phyloP scores from a whole-genome alignment of 2,113 vertebrate genomes.

The Solenodon paradoxus region DNA sequence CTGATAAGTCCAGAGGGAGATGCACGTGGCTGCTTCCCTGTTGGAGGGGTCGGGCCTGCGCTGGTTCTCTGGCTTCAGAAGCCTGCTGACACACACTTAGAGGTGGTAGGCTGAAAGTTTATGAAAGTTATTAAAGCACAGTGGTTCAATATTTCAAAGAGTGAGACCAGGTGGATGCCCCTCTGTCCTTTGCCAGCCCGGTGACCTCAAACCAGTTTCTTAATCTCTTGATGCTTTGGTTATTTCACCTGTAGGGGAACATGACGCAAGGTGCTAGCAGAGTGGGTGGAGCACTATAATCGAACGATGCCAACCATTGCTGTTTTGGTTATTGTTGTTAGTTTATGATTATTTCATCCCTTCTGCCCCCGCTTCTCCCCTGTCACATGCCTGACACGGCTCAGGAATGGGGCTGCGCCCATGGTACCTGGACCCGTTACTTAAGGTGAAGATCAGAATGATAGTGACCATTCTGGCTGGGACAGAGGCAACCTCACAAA shows the following conservation, averaged over 20 bases:
- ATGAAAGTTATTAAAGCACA: background rate
- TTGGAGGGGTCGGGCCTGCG: background rate
- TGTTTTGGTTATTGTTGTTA: too few relatives aligned
- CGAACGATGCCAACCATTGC: background rate
- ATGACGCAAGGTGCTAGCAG: background rate
- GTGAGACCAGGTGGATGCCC: background rate
- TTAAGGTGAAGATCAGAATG: background rate
- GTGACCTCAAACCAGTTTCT: background rate
- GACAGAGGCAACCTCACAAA: background rate
- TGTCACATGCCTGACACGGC: background rate
- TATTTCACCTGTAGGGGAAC: background rate
- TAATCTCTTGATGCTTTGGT: background rate
- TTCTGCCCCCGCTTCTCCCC: background rate
- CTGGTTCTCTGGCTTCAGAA: background rate
- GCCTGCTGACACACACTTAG: background rate
- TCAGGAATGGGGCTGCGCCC: background rate
- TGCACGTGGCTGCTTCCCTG: background rate
- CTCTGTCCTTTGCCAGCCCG: background rate
- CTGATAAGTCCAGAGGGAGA: background rate
- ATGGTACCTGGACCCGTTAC: background rate
- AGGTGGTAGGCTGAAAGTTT: background rate
- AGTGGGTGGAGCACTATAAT: accelerated
- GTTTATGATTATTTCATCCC: background rate
- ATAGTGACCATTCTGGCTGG: too few relatives aligned
- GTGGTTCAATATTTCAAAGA: background rate